A percentile compares a stretch with the other conserved stretches of the same genome.
Evolutionary conservation across 2,113 vertebrate species (phyloP).

Genomic region (Chinchilla lanigera): DNA sequence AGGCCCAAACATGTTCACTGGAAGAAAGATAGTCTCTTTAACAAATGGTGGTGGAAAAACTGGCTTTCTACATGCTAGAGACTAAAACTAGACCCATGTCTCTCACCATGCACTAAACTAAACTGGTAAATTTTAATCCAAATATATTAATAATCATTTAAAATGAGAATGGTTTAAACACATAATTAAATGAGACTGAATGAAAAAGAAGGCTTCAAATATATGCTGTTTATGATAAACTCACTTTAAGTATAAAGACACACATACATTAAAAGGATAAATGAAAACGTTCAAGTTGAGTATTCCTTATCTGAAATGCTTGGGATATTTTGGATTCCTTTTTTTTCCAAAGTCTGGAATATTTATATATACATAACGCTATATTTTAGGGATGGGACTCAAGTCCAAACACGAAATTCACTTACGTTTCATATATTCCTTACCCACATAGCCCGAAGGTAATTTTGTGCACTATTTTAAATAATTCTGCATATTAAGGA

Average conservation of each 20-base stretch:
- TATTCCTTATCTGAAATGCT: neutral
- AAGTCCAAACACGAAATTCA: neutral
- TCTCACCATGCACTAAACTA: neutral
- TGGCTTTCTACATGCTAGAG: too few species aligned
- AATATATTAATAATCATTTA: conserved; percentile 1
- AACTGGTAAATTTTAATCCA: neutral
- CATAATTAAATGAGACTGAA: neutral
- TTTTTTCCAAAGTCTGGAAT: neutral
- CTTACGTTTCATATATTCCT: neutral
- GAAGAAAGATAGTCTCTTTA: too few species aligned
- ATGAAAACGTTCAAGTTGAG: neutral
- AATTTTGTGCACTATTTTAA: neutral
- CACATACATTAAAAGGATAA: neutral
- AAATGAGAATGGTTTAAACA: conserved; percentile 9
- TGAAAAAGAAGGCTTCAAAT: neutral
- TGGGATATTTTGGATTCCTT: neutral
- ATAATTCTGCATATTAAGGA: neutral
- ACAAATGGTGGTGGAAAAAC: too few species aligned
- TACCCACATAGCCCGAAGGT: neutral
- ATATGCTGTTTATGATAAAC: neutral
- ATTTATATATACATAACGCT: neutral
- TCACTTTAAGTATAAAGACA: neutral
- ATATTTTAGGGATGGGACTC: neutral
- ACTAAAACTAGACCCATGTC: too few species aligned
- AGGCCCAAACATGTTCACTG: too few species aligned